Evolutionary conservation across 2,113 vertebrate genomes (phyloP), one percentile per base, ranked within the genome.

Genomic region (Notechis scutatus): DNA sequence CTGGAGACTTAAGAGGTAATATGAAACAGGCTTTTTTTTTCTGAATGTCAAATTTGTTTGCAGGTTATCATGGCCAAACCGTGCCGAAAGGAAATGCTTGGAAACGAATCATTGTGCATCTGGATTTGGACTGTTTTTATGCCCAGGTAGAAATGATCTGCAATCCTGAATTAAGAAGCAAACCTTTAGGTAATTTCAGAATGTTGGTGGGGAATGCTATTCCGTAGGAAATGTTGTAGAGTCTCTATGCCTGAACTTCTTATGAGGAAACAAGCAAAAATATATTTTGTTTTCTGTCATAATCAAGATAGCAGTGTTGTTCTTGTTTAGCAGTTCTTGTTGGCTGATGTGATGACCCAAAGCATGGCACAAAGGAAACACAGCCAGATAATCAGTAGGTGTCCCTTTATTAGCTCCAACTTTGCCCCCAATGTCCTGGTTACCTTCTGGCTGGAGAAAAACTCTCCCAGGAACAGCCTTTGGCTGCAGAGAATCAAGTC

Each of bases 101-200:
- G 0, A 1, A 93, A 42, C 97, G 97, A 95, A 97, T 99, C 87
- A 97, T 99, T 81, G 92, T 98, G 7, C 98, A 99, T 74, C 93
- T 99, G 88, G 99, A 99, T 95, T 92, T 99, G 96, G 99, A 99
- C 93, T 99, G 99, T 93, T 99, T 98, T 96, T 99, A 99, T 6
- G 98, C 99, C 0, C 98, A 99, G 96, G 98, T 99, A 87, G 99
- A 99, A 96, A 99, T 98, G 98, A 98, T 99, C 94, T 97, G 97
- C 81, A 98, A 99, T 91, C 99, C 99, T 26, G 97, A 97, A 26
- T 95, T 99, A 59, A 98, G 97, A 96, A 96, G 96, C 74, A 98
- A 98, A 85, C 98, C 99, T 96, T 95, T 99, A 96, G 99, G 99
- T 99, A 98, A 97, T 90, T 50, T 56, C 87, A 39, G 18, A 74